These are phyloP conservation scores for Leptinotarsa rubiginosa DNA, from an alignment of 2,888 invertebrate genomes.

Conservation along the genomic window DNA sequence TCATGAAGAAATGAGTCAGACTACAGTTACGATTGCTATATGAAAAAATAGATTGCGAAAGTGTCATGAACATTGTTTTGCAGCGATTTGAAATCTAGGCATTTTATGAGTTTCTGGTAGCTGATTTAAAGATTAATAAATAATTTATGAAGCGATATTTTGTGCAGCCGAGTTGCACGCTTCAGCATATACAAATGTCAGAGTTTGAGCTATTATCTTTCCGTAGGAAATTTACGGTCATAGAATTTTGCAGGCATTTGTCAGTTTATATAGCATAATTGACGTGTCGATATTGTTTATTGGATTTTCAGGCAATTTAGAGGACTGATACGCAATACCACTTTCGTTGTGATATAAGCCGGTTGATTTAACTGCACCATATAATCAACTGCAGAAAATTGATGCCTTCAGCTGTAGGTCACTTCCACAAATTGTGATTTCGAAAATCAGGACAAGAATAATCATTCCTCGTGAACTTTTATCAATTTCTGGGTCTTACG, in stretches of 20 bases:
- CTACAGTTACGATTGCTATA: conserved; percentile 12
- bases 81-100: conserved; percentile 5
- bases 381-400: conserved; percentile 8
- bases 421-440: neutral
- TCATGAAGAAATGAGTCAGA: conserved; percentile 13
- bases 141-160: conserved; percentile 27
- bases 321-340: neutral
- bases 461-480: too few relatives aligned
- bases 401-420: conserved; percentile 6
- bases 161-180: conserved; percentile 18
- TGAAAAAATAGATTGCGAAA: conserved; percentile 19
- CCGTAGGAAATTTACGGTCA: neutral
- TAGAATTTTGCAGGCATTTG: conserved; percentile 16
- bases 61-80: conserved; percentile 25
- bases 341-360: neutral
- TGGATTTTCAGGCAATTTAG: conserved; percentile 14
- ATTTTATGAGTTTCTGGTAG: conserved; percentile 18
- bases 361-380: conserved; percentile 6
- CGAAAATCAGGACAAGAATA: neutral
- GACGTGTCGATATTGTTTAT: conserved; percentile 21
- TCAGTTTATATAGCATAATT: conserved; percentile 17
- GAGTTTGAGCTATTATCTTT: conserved; percentile 6
- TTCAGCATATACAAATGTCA: conserved; percentile 22
- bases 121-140: conserved; percentile 16
- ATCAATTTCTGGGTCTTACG: too few relatives aligned